Base-by-base conservation (phyloP, 2,113 vertebrate genomes). In the Elgaria multicarinata region DNA sequence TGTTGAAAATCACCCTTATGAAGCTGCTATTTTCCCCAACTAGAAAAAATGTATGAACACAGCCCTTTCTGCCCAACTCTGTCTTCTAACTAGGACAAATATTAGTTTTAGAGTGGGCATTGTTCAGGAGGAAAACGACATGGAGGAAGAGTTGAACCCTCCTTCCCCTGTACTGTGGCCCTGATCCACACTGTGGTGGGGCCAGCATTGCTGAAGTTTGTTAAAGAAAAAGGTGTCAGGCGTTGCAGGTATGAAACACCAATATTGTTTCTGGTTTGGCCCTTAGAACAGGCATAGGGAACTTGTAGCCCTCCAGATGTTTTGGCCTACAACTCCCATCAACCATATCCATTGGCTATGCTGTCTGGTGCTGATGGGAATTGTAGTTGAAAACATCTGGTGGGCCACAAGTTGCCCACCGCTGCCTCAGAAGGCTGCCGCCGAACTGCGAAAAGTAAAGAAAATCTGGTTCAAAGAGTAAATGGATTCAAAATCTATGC, bases 391-490 rank as follows among this genome's bases (percentile, higher is more conserved):
- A 14, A 62, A 20, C 5, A 62, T 20, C 58, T 62, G 58, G 58
- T 22, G 16, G 20, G 58, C 5, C 4, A 3, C 58, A 62, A 62
- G 16, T 3, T 22, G 20, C 18, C 55, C 16, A 58, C 3, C 55
- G 12, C 55, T 58, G 55, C 55, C 55, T 58, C 18, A 4, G 44
- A 13, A 46, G 44, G 26, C 42, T 4, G 76, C 44, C 12, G 13
- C 26, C 31, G 76, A 46, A 78, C 8, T 50, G 44, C 44, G 31
- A 50, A 78, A 26, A 24, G 24, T 44, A 31, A 78, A 50, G 16
- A 85, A 46, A n/a, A 89, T 92, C 89, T n/a, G 4, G 83, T 71
- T 26, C 82, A 26, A 26, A 44, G 1, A 39, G 89, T 83, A 76
- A 92, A 87, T 71, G 86, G 53, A 77, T 82, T 66, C 26, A 75